Base-by-base conservation (phyloP, 2,888 invertebrate species). In the Cephus sareptanus region DNA sequence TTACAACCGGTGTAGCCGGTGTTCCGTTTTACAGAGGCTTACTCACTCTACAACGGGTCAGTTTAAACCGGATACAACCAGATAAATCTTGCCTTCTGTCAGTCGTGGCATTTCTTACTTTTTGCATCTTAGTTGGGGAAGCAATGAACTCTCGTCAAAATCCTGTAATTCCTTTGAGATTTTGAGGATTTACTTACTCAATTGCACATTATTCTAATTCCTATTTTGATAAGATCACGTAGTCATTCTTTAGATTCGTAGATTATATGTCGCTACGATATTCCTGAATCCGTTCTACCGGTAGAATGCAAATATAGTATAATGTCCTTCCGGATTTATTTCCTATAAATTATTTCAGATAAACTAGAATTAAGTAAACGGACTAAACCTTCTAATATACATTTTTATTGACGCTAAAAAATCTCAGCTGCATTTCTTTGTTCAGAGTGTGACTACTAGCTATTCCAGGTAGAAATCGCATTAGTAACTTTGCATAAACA, bases 1-100 rank as follows among this genome's bases (percentile, higher is more conserved):
- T 56, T 23, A 23, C 23, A 56, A 56, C 15, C 40, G 23, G 40
- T 56, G 40, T 56, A 56, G 23, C 40, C 9, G 40, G 15, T 56
- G 40, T 1, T 56, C 40, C 23, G 71, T 11, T 71, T 71, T 34
- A 13, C 13, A 30, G 71, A 31, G 71, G 31, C 31, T 31, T 71
- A 71, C 31, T 71, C 71, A 30, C 71, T 31, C 71, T 31, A 31
- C 34, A 73, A 34, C 71, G 75, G 68, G 78, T 75, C 75, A 70
- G 85, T 84, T 83, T 77, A 79, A 87, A 86, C 87, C 83, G 87
- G 85, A 86, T 85, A 85, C 81, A 87, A 84, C 85, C 85, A 82
- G 87, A 85, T 83, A 83, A 82, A 83, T 82, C 84, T 78, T 78
- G 81, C 71, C 1, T 33, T 34, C 34, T 34, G 71, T 71, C 71